Percentiles rank a stretch among this genome's conserved stretches.
These are phyloP conservation scores for Mizuhopecten yessoensis DNA, from an alignment of 1,140 invertebrate species.

Conservation along the genomic window DNA sequence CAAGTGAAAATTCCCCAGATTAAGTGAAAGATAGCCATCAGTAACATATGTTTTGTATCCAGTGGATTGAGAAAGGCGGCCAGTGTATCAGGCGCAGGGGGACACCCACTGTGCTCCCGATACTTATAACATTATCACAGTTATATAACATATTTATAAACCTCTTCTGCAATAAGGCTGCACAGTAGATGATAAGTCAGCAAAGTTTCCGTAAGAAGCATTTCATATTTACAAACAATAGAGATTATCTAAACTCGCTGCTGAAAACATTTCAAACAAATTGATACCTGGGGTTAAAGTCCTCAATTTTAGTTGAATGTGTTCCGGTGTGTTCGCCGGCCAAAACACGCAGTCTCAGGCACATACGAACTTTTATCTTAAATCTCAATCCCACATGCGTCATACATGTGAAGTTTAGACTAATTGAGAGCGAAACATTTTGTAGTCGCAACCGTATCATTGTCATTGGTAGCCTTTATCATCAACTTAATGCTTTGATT, in stretches of 20 bases:
- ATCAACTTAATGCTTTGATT: no score
- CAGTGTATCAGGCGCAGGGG: background rate
- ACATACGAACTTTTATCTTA: background rate
- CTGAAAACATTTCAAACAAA: slow-evolving; percentile 36
- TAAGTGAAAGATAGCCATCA: slow-evolving; percentile 31
- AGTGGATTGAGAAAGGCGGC: slow-evolving; percentile 21
- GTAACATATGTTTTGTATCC: slow-evolving; percentile 32
- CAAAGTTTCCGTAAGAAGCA: slow-evolving; percentile 16
- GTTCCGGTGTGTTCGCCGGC: background rate
- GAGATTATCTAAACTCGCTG: slow-evolving; percentile 4
- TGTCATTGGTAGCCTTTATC: no score
- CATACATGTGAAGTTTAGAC: background rate
- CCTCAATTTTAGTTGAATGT: background rate
- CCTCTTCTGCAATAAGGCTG: slow-evolving; percentile 4
- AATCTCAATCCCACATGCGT: background rate
- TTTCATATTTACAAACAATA: slow-evolving; percentile 40
- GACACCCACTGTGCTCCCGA: background rate
- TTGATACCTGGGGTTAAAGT: background rate
- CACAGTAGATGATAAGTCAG: background rate
- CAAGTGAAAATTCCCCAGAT: slow-evolving; percentile 26
- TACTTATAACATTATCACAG: slow-evolving; percentile 19
- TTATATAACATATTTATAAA: slow-evolving; percentile 40
- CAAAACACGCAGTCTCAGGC: background rate
- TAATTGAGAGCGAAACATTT: background rate
- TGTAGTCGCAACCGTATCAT: no score